phyloP scores from a whole-genome alignment of 2,797 vertebrate genomes.

The Rachycentron canadum region DNA sequence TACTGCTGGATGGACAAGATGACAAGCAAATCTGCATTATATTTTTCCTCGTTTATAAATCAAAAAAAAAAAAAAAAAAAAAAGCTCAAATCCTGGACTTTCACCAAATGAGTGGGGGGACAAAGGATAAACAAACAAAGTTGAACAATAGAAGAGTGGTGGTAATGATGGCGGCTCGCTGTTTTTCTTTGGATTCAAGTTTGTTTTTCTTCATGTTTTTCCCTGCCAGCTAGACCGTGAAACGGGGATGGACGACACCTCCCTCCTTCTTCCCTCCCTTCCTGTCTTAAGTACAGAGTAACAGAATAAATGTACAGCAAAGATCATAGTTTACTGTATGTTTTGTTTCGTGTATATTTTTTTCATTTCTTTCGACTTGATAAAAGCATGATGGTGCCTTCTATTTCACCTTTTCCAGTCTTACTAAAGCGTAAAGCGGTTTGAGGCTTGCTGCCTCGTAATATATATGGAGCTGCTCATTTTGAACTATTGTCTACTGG shows the following conservation, averaged over 20 bases:
- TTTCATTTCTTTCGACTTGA: constrained; percentile 79
- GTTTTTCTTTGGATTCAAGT: constrained; percentile 60
- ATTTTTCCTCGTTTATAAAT: constrained; percentile 81
- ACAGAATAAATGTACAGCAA: constrained; percentile 91
- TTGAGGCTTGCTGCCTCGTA: constrained; percentile 52
- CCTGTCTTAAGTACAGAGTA: constrained; percentile 68
- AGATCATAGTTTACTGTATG: constrained; percentile 88
- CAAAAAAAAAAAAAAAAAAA: constrained; percentile 33
- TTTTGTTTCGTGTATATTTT: constrained; percentile 78
- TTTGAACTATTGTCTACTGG: constrained; percentile 72
- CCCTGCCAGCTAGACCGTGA: constrained; percentile 85
- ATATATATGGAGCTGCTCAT: constrained; percentile 65
- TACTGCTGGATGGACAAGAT: constrained; percentile 85
- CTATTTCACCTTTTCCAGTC: constrained; percentile 93
- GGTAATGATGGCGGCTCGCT: constrained; percentile 59
- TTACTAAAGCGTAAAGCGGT: constrained; percentile 86
- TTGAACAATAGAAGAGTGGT: constrained; percentile 74
- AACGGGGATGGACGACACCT: constrained; percentile 83
- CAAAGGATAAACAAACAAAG: constrained; percentile 67
- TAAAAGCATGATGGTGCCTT: constrained; percentile 98
- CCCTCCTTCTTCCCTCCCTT: constrained; percentile 61
- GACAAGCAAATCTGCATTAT: constrained; percentile 82
- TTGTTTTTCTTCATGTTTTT: constrained; percentile 55
- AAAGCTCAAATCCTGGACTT: constrained; percentile 78
- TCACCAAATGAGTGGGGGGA: constrained; percentile 69